Evolutionary conservation across 2,113 vertebrate species (phyloP).

Genomic region (Panthera leo): DNA sequence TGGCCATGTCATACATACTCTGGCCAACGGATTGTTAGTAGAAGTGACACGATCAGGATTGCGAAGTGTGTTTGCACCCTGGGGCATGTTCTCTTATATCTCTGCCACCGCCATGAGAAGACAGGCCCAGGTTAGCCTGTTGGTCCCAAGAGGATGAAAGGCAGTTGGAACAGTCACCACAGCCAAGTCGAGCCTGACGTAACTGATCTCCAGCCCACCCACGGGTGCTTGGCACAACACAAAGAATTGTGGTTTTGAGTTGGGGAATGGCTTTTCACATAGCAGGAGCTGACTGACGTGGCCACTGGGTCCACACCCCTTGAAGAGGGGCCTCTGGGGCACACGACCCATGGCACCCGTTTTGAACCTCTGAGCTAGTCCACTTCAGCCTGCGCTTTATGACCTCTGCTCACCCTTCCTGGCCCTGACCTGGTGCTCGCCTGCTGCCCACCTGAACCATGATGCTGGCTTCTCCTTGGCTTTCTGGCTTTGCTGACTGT

Average conservation of each 20-base stretch:
- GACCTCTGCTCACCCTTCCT: background rate
- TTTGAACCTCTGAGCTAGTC: background rate
- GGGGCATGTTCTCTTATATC: background rate
- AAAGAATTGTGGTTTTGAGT: background rate
- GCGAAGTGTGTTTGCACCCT: background rate
- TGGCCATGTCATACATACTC: background rate
- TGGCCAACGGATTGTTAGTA: background rate
- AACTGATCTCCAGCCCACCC: background rate
- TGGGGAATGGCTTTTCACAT: background rate
- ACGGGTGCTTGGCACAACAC: background rate
- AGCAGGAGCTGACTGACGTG: rapidly evolving
- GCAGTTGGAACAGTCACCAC: background rate
- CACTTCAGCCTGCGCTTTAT: background rate
- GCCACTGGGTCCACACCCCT: rapidly evolving
- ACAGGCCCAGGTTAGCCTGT: background rate
- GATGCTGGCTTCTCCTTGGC: background rate
- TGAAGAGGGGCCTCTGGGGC: background rate
- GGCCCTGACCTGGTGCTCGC: background rate
- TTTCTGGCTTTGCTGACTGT: background rate
- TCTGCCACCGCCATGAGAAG: background rate
- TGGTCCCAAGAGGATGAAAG: background rate
- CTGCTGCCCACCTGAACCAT: background rate
- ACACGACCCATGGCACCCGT: rapidly evolving
- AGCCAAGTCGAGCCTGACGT: background rate
- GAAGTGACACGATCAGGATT: background rate